These are phyloP conservation scores for Synodontis membranacea DNA, from an alignment of 2,113 vertebrate genomes.

Conservation along the genomic window DNA sequence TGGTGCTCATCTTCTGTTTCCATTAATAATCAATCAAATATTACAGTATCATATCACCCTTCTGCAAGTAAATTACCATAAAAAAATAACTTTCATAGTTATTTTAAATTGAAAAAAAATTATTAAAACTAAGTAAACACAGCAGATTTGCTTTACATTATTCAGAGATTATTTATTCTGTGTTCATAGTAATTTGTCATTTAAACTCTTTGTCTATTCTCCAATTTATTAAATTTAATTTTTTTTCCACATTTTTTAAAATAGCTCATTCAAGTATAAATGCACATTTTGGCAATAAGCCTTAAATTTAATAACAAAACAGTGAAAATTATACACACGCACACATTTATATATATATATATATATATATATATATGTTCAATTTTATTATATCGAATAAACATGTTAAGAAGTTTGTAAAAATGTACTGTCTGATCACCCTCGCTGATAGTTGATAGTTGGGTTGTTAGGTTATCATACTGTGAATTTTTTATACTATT, in stretches of 20 bases:
- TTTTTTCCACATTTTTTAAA: too few relatives aligned
- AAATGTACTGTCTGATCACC: background rate
- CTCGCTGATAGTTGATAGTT: background rate
- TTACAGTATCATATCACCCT: background rate
- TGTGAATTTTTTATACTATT: slow-evolving; percentile 10
- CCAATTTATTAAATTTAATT: too few relatives aligned
- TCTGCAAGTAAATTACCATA: background rate
- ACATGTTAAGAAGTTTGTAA: background rate
- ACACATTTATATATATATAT: too few relatives aligned
- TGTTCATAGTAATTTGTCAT: background rate
- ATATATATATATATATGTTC: background rate
- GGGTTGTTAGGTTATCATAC: background rate
- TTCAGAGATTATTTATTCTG: background rate
- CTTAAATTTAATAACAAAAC: background rate
- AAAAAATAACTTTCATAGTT: background rate
- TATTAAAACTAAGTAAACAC: background rate
- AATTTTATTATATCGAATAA: background rate
- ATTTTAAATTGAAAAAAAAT: background rate
- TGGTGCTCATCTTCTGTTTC: background rate
- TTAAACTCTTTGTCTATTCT: background rate
- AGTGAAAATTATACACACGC: background rate
- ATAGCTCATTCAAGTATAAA: background rate
- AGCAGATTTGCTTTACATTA: background rate
- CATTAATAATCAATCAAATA: background rate
- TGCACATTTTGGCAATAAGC: background rate